Evolutionary conservation across 2,888 invertebrate species (phyloP).

Genomic region (Silvanus unidentatus): DNA sequence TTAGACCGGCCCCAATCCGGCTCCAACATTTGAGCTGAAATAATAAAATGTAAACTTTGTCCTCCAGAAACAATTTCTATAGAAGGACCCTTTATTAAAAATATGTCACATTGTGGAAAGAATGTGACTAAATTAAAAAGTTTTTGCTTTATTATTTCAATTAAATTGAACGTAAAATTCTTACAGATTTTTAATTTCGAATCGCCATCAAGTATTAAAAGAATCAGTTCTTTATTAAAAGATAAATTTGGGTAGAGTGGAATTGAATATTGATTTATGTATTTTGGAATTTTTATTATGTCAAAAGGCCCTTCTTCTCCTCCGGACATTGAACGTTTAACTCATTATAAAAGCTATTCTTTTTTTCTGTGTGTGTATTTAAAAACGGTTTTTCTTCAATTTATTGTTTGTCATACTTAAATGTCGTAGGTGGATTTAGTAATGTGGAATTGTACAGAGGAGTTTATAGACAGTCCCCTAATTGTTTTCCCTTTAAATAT

Average conservation of each 20-base stretch:
- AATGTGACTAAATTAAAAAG: constrained; percentile 27
- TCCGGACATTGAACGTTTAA: not conserved
- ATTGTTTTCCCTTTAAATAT: too few species aligned
- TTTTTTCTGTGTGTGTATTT: not conserved
- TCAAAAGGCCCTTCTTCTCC: not conserved
- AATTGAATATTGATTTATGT: constrained; percentile 6
- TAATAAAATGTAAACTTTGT: too few species aligned
- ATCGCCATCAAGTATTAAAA: constrained; percentile 7
- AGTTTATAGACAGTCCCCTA: too few species aligned
- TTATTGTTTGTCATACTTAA: too few species aligned
- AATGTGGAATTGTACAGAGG: too few species aligned
- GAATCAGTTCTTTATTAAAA: constrained; percentile 18
- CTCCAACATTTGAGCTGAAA: constrained; percentile 1
- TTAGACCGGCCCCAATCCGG: constrained; percentile 6
- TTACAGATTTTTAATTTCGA: constrained; percentile 24
- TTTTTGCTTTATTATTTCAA: constrained; percentile 29
- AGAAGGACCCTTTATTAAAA: constrained; percentile 28
- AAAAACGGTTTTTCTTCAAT: not conserved
- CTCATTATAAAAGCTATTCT: not conserved
- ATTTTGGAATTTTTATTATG: constrained; percentile 6
- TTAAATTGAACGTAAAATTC: constrained; percentile 30
- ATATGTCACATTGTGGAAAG: constrained; percentile 32
- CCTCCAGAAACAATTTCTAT: too few species aligned
- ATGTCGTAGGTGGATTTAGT: too few species aligned
- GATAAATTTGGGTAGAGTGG: constrained; percentile 13